Base-by-base conservation (phyloP, 2,797 vertebrate species). In the Centropyge bicolor region DNA sequence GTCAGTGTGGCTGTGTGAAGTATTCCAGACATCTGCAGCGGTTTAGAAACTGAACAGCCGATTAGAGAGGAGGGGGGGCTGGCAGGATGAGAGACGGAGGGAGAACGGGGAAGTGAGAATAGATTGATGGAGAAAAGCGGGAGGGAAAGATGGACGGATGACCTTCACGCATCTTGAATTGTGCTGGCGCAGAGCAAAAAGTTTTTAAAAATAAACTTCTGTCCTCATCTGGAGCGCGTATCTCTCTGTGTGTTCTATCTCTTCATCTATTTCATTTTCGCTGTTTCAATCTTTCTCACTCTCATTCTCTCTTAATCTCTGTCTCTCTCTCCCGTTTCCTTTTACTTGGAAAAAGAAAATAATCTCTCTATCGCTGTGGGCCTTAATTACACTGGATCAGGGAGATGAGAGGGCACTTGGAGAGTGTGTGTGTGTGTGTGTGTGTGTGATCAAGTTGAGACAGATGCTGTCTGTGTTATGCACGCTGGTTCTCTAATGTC, bases 351-450 rank as follows among this genome's bases (percentile, higher is more conserved):
- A 85, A 87, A 80, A 83, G 68, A 89, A 77, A 84, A 85, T 88
- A 84, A 90, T 93, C 91, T 91, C 89, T 76, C 74, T 14, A 88
- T 92, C 60, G 86, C 91, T 88, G 78, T 83, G 86, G 90, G 92
- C 89, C 82, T 83, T 92, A 93, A 94, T 93, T 93, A 90, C 82
- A 80, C 74, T 78, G 87, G 79, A 90, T 91, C 74, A 85, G 70
- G 81, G 69, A 84, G 85, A 91, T 80, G 84, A 89, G 85, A 82
- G 82, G 82, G 70, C 74, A 81, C 71, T 84, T 70, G 60, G 76
- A 65, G 69, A 60, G 55, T 83, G 70, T 78, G 56, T 69, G 69
- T 72, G 64, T 45, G 80, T 83, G 62, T 59, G 57, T 72, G 68
- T 45, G 81, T 84, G 63, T 63, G 57, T 59, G 80, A 80, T 80